Base-by-base conservation (phyloP, 2,888 invertebrate species). In the Lasioglossum pauxillum region DNA sequence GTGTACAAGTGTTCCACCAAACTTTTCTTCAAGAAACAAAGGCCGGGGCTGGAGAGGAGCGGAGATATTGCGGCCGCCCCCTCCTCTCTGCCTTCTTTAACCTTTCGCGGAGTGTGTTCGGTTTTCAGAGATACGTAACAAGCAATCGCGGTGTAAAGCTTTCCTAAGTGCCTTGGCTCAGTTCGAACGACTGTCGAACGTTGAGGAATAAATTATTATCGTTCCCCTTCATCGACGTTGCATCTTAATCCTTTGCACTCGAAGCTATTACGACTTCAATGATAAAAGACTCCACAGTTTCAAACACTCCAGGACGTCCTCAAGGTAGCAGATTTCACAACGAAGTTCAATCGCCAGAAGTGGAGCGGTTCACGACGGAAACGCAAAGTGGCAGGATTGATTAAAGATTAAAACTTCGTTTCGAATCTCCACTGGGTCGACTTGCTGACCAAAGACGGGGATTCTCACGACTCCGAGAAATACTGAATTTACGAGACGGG, bases 1-100 rank as follows among this genome's bases (percentile, higher is more conserved):
- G 84, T 85, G 87, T 87, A 88, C 91, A 87, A 88, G 84, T 83
- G 90, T 85, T 87, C 86, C 79, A 78, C 84, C 89, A 86, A 91
- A 90, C 83, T 90, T 87, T 90, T 80, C 85, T 83, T 75, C 80
- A 78, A 83, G 80, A 71, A 75, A 80, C 73, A 71, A 78, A 84
- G 75, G 44, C 57, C n/a, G 78, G 77, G 80, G 75, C 76, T 31
- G 75, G 38, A 71, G 71, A 71, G 35, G 69, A 80, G 57, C 77
- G 78, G 72, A 82, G 87, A 81, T 87, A 82, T 85, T 88, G 83
- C 88, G 78, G 41, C n/a, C n/a, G 7, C 14, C 23, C 82, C 81
- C 64, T 71, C 81, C 64, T 71, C 73, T 71, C 76, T 64, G 44
- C 80, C 69, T 78, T 71, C 67, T 71, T 83, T 53, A 75, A 78